Evolutionary conservation across 2,113 vertebrate genomes (phyloP).

Genomic region (Pelobates fuscus): DNA sequence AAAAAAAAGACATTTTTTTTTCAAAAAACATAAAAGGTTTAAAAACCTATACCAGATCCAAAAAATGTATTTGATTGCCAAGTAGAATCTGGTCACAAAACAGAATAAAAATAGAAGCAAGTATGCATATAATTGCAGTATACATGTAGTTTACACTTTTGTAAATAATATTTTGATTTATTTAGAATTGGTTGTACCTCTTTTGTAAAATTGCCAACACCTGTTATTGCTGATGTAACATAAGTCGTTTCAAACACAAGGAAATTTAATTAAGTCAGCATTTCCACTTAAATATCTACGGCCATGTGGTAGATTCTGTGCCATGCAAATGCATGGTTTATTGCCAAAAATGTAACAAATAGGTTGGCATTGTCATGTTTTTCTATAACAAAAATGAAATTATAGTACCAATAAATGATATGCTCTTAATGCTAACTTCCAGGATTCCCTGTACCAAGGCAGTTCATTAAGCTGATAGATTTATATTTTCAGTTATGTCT

Average conservation of each 20-base stretch:
- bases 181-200: conserved; percentile 46
- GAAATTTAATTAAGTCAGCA: not conserved
- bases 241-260: not conserved
- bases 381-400: not conserved
- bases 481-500: conserved; percentile 14
- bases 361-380: not conserved
- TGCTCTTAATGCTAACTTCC: not conserved
- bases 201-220: conserved; percentile 60
- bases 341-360: conserved; percentile 1
- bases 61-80: too few species aligned
- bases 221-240: conserved; percentile 58
- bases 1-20: too few species aligned
- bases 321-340: conserved; percentile 7
- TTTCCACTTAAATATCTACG: not conserved
- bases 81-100: too few species aligned
- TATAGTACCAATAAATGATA: not conserved
- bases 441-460: conserved; percentile 19
- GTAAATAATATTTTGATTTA: not conserved
- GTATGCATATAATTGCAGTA: not conserved
- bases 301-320: not conserved
- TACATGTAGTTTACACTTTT: not conserved
- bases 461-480: conserved; percentile 18
- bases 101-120: too few species aligned
- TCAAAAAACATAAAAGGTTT: too few species aligned
- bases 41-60: too few species aligned